Percentiles rank a stretch among this genome's conserved stretches.
phyloP scores from a whole-genome alignment of 2,888 invertebrate genomes.

The Hydrotaea cyrtoneurina region DNA sequence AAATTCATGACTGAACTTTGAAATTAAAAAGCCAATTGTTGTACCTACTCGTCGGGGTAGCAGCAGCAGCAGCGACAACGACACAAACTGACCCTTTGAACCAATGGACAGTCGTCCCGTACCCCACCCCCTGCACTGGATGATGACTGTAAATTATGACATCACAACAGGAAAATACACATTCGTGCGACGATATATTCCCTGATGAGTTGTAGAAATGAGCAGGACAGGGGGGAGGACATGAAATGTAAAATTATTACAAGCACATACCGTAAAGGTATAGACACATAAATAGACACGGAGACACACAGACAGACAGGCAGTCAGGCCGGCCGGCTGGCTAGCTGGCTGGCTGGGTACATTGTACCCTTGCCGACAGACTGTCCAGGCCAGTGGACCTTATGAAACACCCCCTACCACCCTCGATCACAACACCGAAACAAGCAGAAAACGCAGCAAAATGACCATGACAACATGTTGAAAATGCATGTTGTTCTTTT shows the following conservation, averaged over 20 bases:
- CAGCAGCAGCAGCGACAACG: not conserved
- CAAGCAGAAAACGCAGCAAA: slow-evolving; percentile 36
- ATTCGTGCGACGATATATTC: slow-evolving; percentile 66
- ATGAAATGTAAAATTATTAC: slow-evolving; percentile 76
- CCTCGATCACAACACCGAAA: not conserved
- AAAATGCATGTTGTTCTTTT: slow-evolving; percentile 53
- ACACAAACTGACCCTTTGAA: not conserved
- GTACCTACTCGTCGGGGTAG: not conserved
- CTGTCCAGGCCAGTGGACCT: not conserved
- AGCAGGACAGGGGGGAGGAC: slow-evolving; percentile 70
- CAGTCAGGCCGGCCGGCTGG: not conserved
- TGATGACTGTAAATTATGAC: slow-evolving; percentile 59
- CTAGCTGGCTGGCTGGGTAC: no score
- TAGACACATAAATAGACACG: slow-evolving; percentile 37
- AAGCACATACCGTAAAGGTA: slow-evolving; percentile 67
- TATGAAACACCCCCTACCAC: not conserved
- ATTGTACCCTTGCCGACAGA: not conserved
- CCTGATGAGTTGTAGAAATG: slow-evolving; percentile 64
- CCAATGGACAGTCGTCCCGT: not conserved
- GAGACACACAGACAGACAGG: slow-evolving; percentile 29
- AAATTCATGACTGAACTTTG: slow-evolving; percentile 15
- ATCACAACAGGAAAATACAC: slow-evolving; percentile 40
- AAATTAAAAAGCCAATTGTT: slow-evolving; percentile 18
- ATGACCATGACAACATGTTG: slow-evolving; percentile 67
- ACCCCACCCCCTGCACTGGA: not conserved